A percentile compares a stretch with the other conserved stretches of the same genome.
Evolutionary conservation across 35 echinoderm and acorn worm genomes (phyloP).

Genomic region (Apostichopus parvimensis): DNA sequence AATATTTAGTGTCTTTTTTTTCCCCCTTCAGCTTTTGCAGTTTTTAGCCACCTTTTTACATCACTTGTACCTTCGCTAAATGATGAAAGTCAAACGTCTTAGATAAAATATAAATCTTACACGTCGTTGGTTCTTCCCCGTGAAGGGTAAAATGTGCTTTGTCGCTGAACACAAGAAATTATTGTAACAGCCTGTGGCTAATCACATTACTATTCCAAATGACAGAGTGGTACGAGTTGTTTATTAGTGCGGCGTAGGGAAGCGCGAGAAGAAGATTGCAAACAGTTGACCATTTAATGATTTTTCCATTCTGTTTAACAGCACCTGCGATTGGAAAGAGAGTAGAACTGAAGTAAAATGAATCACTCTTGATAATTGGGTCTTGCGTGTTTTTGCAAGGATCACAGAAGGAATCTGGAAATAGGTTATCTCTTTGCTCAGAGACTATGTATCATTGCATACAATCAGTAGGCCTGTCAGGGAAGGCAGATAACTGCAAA

Average conservation of each 20-base stretch:
- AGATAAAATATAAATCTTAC: neutral
- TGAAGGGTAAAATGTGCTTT: neutral
- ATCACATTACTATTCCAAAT: slow-evolving; percentile 31
- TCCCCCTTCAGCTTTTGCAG: too few species aligned
- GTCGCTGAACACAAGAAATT: slow-evolving; percentile 15
- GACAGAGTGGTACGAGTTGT: neutral
- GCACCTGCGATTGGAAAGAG: neutral
- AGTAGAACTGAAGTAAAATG: neutral
- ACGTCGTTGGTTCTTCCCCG: neutral
- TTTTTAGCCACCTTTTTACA: neutral
- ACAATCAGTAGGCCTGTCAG: neutral
- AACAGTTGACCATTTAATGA: slow-evolving; percentile 32
- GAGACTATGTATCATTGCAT: neutral
- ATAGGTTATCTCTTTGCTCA: neutral
- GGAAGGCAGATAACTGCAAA: too few species aligned
- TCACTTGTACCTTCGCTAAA: neutral
- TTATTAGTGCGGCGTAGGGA: neutral
- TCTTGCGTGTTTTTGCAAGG: slow-evolving; percentile 16
- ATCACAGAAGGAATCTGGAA: neutral
- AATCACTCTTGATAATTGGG: slow-evolving; percentile 29
- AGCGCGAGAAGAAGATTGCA: neutral
- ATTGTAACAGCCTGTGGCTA: slow-evolving; percentile 39
- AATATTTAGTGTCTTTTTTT: too few species aligned
- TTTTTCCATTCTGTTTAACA: neutral
- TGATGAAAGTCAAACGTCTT: neutral